Base-by-base conservation (phyloP, 37 sponge, comb jelly and placozoan genomes). In the Chondrilla cf. caribensis region DNA sequence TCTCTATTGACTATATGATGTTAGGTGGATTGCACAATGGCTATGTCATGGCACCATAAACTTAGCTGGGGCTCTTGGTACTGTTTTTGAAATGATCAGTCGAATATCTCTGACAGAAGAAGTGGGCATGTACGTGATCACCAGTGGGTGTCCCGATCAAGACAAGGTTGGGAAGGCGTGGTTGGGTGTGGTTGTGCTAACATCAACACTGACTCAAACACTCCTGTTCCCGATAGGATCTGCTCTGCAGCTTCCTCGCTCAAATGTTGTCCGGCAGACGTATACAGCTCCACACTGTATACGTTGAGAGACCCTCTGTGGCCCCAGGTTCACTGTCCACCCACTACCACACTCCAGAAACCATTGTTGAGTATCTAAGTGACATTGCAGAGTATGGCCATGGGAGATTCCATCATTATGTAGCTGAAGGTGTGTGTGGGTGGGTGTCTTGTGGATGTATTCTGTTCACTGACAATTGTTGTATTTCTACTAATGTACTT, bases 11-110 rank as follows among this genome's bases (percentile, higher is more conserved):
- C 18, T 26, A 26, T 33, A 7, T 4, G 17, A 25, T 73, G 44
- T 73, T 22, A 73, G 76, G 44, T 73, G 76, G 76, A 73, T 73
- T 43, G 44, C 44, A 39, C 76, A 73, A 43, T 73, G 76, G 76
- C 44, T 73, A 2, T 73, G 76, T 6, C 41, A 73, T 6, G 76
- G 76, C 0, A 73, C 76, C 7, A 18, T 32, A 9, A 73, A 73
- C 76, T 43, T 73, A 17, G 41, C 76, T 21, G 41, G 18, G 21
- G 76, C 44, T 18, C 18, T 73, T 21, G 21, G 43, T n/a, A 21
- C 24, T 35, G 31, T 38, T 18, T 43, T 42, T 19, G 76, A 37
- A 15, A 39, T 73, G 42, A 33, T 28, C 35, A 31, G 68, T 67
- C 31, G 33, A 33, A 28, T 67, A 33, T 67, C 35, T 29, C 68